These are phyloP conservation scores for Tetropium fuscum DNA, from an alignment of 2,888 invertebrate species.

Conservation along the genomic window DNA sequence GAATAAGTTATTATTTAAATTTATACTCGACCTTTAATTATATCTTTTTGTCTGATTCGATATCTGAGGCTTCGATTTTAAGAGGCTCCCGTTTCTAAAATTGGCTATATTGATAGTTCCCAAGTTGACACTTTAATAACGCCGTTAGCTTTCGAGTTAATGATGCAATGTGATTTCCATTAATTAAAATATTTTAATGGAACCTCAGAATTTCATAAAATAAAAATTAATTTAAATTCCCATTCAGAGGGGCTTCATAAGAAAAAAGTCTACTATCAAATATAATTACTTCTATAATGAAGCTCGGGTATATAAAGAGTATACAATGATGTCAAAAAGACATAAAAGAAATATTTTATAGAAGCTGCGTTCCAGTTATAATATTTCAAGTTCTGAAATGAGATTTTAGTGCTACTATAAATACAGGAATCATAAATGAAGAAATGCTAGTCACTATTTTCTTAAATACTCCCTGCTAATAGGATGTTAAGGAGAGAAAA, in stretches of 20 bases:
- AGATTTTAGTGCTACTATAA: no score
- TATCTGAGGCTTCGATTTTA: constrained; percentile 4
- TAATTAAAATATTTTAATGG: constrained; percentile 23
- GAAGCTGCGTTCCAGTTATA: no score
- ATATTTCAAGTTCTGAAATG: no score
- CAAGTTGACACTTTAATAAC: constrained; percentile 23
- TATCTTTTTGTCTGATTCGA: background rate
- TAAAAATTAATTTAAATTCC: constrained; percentile 1
- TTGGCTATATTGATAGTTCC: constrained; percentile 6
- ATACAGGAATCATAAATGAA: no score
- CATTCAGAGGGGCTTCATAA: background rate
- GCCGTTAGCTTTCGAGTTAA: constrained; percentile 12
- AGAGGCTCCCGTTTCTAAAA: constrained; percentile 7
- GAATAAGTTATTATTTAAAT: no score
- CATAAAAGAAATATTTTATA: no score
- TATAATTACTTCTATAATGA: background rate
- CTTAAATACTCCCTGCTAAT: no score
- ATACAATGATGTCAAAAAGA: no score
- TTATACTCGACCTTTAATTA: constrained; percentile 21
- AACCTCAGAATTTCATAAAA: background rate
- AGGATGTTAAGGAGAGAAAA: no score
- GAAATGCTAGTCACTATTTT: no score
- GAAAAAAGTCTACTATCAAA: background rate
- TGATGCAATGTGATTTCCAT: constrained; percentile 22
- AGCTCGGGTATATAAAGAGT: no score